Conservation (phyloP, 2,888 invertebrate genomes). For the Eupithecia abbreviata region DNA sequence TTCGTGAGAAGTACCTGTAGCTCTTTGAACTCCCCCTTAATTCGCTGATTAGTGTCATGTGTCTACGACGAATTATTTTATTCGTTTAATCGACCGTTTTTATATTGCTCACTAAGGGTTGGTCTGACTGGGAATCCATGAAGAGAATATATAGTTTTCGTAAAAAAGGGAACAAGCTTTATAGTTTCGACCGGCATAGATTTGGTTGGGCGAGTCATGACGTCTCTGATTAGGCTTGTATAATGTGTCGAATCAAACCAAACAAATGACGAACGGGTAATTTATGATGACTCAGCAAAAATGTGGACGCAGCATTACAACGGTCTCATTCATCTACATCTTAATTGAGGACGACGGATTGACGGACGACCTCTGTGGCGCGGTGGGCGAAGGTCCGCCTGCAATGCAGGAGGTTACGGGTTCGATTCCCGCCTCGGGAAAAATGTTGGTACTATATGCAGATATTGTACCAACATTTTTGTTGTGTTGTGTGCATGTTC, state of each 20-base stretch:
- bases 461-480: too few relatives aligned
- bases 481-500: too few relatives aligned
- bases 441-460: too few relatives aligned
- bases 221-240: not conserved
- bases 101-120: not conserved
- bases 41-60: constrained; percentile 33
- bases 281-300: not conserved
- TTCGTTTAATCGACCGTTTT: constrained; percentile 9
- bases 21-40: constrained; percentile 36
- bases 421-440: too few relatives aligned
- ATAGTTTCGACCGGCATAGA: not conserved
- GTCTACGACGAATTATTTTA: constrained; percentile 2
- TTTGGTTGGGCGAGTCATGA: not conserved
- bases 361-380: too few relatives aligned
- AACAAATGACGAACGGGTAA: not conserved
- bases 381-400: too few relatives aligned
- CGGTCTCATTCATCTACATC: not conserved
- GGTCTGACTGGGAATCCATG: not conserved
- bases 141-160: not conserved
- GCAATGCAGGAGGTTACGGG: too few relatives aligned
- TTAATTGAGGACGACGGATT: not conserved
- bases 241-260: not conserved
- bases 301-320: not conserved
- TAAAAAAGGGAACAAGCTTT: not conserved
- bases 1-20: constrained; percentile 58